Conservation (phyloP, 2,888 invertebrate genomes). For the Leucania comma region DNA sequence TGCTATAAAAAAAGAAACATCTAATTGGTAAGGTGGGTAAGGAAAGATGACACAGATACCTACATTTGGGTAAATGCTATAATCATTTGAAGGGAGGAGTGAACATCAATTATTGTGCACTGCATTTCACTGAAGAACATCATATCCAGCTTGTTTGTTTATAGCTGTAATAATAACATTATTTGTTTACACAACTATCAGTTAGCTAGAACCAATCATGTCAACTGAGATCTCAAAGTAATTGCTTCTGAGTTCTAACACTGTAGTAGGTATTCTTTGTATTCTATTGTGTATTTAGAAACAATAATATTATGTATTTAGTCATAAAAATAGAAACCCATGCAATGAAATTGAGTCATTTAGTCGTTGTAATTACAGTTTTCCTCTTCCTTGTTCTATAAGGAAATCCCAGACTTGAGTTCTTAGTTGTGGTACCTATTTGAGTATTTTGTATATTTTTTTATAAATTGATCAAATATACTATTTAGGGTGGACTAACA, state of each 20-base stretch:
- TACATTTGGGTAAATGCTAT: conserved; percentile 46
- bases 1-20: not conserved
- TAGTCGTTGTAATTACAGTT: conserved; percentile 12
- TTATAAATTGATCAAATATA: not conserved
- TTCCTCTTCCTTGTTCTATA: conserved; percentile 21
- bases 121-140: conserved; percentile 19
- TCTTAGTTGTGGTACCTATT: not conserved
- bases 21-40: conserved; percentile 5
- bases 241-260: not conserved
- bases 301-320: not conserved
- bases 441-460: not conserved
- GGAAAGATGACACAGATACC: conserved; percentile 55
- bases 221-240: conserved; percentile 14
- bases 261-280: not conserved
- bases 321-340: not conserved
- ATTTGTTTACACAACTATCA: conserved; percentile 43
- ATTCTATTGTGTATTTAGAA: not conserved
- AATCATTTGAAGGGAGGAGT: conserved; percentile 36
- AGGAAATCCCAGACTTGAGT: conserved; percentile 15
- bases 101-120: conserved; percentile 28
- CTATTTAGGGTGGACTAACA: not conserved
- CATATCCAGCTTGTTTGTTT: conserved; percentile 37
- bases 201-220: conserved; percentile 35
- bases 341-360: not conserved
- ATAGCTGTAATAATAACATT: conserved; percentile 32